Evolutionary conservation across 2,888 invertebrate species (phyloP), one percentile per base, ranked within the genome.

Genomic region (Graphium colonna): DNA sequence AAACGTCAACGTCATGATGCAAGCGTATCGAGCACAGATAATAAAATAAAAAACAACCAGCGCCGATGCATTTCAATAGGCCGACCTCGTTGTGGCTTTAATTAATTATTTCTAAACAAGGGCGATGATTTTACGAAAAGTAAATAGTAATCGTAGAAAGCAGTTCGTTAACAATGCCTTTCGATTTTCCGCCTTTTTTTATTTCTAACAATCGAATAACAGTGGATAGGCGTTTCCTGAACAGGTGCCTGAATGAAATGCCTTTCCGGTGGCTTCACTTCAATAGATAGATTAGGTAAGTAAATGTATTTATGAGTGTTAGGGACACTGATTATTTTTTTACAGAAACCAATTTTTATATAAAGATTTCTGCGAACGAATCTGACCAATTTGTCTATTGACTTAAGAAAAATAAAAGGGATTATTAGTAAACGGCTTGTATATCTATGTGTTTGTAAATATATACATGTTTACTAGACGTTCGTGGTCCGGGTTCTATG

Each of bases 21-120:
- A 49, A 49, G 39, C 53, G 53, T 53, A 53, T 53, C 53, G 48
- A 38, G 39, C 49, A 81, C 82, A 77, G 78, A 80, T 78, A 77
- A 78, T 60, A 65, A 77, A 77, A 21, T 21, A 21, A 3, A 54
- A 75, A 74, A 73, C 65, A 62, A 61, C 60, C 65, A 63, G 64
- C 68, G 73, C 60, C 69, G 68, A 68, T 73, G 68, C 64, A 66
- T 73, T 69, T 71, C 64, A 65, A 69, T 67, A 64, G 63, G 68
- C 66, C 67, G 65, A 65, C 69, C 69, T 71, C 73, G 78, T 85
- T 84, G 83, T 85, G 73, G 57, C 62, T 75, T 73, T 88, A 88
- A 88, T 89, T 89, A 88, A 88, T 88, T 88, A 87, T 74, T 73
- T 72, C 77, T 80, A 87, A 88, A 89, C 87, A 88, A 86, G 85